Conservation (phyloP, 2,888 invertebrate genomes). For the Seladonia tumulorum region DNA sequence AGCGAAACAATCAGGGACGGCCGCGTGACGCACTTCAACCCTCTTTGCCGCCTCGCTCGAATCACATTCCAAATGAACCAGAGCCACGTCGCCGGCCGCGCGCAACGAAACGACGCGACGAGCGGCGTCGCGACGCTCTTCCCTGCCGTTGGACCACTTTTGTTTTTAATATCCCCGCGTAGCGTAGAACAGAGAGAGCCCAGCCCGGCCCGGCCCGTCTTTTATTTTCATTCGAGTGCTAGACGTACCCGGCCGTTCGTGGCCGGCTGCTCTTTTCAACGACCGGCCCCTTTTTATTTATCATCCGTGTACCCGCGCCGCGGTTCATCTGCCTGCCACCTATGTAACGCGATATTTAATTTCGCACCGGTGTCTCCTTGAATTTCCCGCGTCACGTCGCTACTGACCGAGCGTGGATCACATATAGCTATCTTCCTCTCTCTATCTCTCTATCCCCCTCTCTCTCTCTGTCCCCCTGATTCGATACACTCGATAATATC, state of each 20-base stretch:
- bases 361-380: background rate
- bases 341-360: constrained; percentile 40
- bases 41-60: constrained; percentile 47
- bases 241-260: constrained; percentile 28
- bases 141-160: constrained; percentile 44
- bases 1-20: constrained; percentile 41
- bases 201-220: background rate
- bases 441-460: no score
- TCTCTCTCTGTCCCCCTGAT: background rate
- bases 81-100: background rate
- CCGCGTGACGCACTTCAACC: constrained; percentile 58
- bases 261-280: constrained; percentile 27
- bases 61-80: constrained; percentile 65
- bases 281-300: constrained; percentile 38
- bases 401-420: background rate
- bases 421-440: background rate
- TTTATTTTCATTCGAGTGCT: constrained; percentile 34
- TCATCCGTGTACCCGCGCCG: constrained; percentile 14
- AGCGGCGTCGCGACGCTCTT: background rate
- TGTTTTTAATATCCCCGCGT: constrained; percentile 68
- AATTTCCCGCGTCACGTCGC: constrained; percentile 1
- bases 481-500: background rate
- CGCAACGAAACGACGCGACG: background rate
- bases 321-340: constrained; percentile 25
- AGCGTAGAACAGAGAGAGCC: constrained; percentile 49